Evolutionary conservation across 2,113 vertebrate genomes (phyloP).

Genomic region (Carassius gibelio): DNA sequence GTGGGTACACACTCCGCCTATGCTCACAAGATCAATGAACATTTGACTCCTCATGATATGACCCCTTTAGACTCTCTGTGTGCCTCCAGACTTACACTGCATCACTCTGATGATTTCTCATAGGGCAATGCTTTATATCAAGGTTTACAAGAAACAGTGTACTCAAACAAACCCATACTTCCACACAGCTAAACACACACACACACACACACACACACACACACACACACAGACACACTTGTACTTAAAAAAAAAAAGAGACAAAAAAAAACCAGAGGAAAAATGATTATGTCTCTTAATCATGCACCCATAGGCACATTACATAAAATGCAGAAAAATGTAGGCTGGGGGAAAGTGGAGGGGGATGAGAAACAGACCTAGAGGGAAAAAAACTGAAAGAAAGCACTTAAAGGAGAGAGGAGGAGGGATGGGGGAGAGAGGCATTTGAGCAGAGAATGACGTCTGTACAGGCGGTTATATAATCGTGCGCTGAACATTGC

Average conservation of each 20-base stretch:
- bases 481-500: constrained; percentile 74
- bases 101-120: background rate
- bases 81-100: background rate
- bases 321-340: constrained; percentile 64
- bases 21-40: background rate
- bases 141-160: background rate
- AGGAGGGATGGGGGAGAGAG: background rate
- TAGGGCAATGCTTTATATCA: background rate
- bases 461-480: constrained; percentile 71
- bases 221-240: background rate
- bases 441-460: constrained; percentile 59
- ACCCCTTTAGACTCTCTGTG: background rate
- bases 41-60: background rate
- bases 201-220: background rate
- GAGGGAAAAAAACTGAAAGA: constrained; percentile 51
- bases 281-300: constrained; percentile 60
- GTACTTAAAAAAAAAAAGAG: background rate
- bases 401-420: constrained; percentile 55
- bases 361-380: background rate
- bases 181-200: background rate
- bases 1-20: no score
- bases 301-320: constrained; percentile 53
- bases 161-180: background rate
- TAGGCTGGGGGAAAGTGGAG: constrained; percentile 18
- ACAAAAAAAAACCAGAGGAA: background rate